Evolutionary conservation across 1,140 invertebrate species (phyloP).

Genomic region (Reticulitermes speratus): DNA sequence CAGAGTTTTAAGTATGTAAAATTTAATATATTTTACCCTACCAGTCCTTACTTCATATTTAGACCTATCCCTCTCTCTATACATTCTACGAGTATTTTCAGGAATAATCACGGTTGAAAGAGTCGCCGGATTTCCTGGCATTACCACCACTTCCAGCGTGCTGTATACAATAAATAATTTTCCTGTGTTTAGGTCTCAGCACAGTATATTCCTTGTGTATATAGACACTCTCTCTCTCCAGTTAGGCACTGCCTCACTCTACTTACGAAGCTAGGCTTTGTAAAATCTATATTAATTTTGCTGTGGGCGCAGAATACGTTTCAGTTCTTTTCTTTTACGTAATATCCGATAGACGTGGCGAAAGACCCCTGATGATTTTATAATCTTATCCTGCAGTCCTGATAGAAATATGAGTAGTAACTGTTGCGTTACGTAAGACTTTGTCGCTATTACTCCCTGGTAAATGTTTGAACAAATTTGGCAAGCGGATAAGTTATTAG

Average conservation of each 20-base stretch:
- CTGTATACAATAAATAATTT: background rate
- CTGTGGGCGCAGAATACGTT: background rate
- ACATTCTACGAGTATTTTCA: background rate
- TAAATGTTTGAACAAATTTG: too few relatives aligned
- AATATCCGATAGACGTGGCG: background rate
- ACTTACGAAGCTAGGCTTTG: background rate
- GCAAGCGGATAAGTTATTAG: too few relatives aligned
- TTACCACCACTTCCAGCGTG: background rate
- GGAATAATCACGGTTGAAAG: background rate
- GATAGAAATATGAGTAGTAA: too few relatives aligned
- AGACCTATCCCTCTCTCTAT: background rate
- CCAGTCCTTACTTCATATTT: too few relatives aligned
- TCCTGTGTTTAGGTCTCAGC: background rate
- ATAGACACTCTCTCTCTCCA: background rate
- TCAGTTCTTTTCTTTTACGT: background rate
- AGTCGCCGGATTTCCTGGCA: background rate
- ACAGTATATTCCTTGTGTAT: background rate
- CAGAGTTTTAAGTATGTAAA: too few relatives aligned
- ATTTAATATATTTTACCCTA: too few relatives aligned
- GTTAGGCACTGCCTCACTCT: background rate
- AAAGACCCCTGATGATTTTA: too few relatives aligned
- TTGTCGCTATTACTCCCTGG: too few relatives aligned
- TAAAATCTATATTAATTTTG: background rate
- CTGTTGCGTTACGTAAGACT: too few relatives aligned
- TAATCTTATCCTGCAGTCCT: too few relatives aligned